These are phyloP conservation scores for Conchocele bisecta DNA, from an alignment of 2,888 invertebrate species.

Conservation along the genomic window DNA sequence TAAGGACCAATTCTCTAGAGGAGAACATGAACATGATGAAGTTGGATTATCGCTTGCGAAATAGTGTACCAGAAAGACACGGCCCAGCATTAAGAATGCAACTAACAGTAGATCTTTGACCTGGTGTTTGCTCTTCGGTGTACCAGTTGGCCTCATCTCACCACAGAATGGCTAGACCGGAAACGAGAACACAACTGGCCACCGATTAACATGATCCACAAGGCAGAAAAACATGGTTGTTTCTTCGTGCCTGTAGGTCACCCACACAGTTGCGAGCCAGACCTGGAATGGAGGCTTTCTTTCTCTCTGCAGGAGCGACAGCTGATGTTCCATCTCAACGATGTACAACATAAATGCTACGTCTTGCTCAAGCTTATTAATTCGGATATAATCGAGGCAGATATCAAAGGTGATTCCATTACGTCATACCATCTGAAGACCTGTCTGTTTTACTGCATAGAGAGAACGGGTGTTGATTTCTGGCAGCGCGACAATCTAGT, in stretches of 20 bases:
- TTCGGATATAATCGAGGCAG: constrained; percentile 10
- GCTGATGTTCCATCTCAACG: constrained; percentile 13
- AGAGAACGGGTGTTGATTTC: neutral
- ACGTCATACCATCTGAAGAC: constrained; percentile 39
- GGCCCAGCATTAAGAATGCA: neutral
- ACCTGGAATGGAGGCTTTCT: constrained; percentile 26
- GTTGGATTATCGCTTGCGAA: too few relatives aligned
- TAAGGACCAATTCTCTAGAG: too few relatives aligned
- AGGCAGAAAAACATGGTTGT: constrained; percentile 12
- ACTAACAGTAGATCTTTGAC: neutral
- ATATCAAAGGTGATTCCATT: constrained; percentile 7
- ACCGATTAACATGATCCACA: neutral
- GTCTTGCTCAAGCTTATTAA: constrained; percentile 24
- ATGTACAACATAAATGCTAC: constrained; percentile 25
- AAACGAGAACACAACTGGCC: constrained; percentile 14
- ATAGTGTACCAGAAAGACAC: neutral
- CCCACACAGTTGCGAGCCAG: constrained; percentile 5
- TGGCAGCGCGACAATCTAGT: constrained; percentile 19
- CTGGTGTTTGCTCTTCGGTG: constrained; percentile 20
- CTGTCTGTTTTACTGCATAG: constrained; percentile 16
- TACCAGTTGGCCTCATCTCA: constrained; percentile 17
- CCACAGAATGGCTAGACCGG: constrained; percentile 21
- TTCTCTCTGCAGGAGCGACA: constrained; percentile 25
- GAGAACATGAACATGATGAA: too few relatives aligned
- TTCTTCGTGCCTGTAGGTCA: constrained; percentile 29